Conservation (phyloP, 1,140 invertebrate species). For the Anoplolepis gracilipes region DNA sequence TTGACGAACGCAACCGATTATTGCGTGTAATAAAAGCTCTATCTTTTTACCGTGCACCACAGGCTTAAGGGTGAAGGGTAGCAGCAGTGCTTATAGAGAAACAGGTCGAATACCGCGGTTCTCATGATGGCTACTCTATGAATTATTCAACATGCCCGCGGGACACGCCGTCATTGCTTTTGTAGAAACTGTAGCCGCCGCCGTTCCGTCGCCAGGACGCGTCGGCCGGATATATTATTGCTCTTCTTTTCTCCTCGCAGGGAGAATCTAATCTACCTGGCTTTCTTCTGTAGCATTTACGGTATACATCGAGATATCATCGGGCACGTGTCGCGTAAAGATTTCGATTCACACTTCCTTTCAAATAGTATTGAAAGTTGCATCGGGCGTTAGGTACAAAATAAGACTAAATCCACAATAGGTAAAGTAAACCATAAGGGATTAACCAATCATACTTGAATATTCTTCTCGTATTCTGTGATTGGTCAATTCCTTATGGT, state of each 20-base stretch:
- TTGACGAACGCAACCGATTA: not conserved
- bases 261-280: too few species aligned
- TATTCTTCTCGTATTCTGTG: too few species aligned
- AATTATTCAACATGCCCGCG: constrained; percentile 80
- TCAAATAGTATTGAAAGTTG: too few species aligned
- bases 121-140: constrained; percentile 77
- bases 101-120: constrained; percentile 65
- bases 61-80: constrained; percentile 25
- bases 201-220: constrained; percentile 33
- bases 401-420: too few species aligned
- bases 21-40: not conserved
- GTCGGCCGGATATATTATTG: constrained; percentile 75
- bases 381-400: too few species aligned
- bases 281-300: not conserved
- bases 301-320: constrained; percentile 1
- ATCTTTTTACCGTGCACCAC: not conserved
- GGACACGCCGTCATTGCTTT: constrained; percentile 76
- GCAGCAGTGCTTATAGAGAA: constrained; percentile 8
- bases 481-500: too few species aligned
- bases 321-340: too few species aligned
- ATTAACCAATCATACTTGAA: too few species aligned
- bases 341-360: too few species aligned
- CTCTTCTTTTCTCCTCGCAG: constrained; percentile 66
- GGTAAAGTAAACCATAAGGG: too few species aligned
- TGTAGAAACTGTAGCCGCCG: constrained; percentile 50